Conservation (phyloP, 2,113 vertebrate genomes). For the Saimiri boliviensis region DNA sequence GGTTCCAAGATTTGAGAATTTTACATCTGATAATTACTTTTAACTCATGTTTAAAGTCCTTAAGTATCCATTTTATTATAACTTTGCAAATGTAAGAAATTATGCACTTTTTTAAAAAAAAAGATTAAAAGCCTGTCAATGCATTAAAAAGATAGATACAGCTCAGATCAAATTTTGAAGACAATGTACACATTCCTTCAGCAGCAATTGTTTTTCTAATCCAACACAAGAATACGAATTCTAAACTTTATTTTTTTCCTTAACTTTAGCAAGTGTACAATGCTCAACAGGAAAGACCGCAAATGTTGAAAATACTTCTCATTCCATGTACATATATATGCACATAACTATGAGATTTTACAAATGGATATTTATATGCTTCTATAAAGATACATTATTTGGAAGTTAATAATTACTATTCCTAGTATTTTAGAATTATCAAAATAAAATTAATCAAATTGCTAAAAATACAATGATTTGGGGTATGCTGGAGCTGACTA, state of each 20-base stretch:
- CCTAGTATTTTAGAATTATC: not conserved
- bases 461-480: not conserved
- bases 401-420: not conserved
- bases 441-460: constrained; percentile 33
- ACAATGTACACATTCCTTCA: not conserved
- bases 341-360: not conserved
- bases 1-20: constrained; percentile 50
- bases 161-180: not conserved
- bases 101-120: constrained; percentile 44
- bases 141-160: not conserved
- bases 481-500: not conserved
- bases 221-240: not conserved
- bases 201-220: not conserved
- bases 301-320: not conserved
- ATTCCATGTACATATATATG: not conserved
- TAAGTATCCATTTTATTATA: constrained; percentile 60
- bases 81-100: constrained; percentile 71
- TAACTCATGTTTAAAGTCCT: constrained; percentile 57
- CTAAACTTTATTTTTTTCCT: not conserved
- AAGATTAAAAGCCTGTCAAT: not conserved
- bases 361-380: constrained; percentile 9
- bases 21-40: constrained; percentile 46
- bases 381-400: not conserved
- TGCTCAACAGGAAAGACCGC: not conserved
- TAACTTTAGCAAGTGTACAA: not conserved